Conservation (phyloP, 1,140 invertebrate species). For the Potamilus streckersoni region DNA sequence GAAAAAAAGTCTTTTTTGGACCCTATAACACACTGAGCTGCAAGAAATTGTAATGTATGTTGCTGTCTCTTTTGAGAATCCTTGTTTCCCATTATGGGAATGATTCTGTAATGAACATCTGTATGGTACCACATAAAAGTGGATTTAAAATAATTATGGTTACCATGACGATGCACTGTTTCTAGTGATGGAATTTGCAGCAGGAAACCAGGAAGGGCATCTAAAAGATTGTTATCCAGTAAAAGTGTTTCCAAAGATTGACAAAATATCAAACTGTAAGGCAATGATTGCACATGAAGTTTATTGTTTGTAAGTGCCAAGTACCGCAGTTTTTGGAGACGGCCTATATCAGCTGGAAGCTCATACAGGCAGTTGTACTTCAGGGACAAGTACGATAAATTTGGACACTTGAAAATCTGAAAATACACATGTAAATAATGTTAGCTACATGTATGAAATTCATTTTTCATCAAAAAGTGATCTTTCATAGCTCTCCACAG, state of each 20-base stretch:
- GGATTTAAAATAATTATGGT: slow-evolving; percentile 72
- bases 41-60: slow-evolving; percentile 62
- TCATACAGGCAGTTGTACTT: slow-evolving; percentile 69
- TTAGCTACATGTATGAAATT: neutral
- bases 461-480: no score
- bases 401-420: slow-evolving; percentile 70
- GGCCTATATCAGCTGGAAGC: slow-evolving; percentile 69
- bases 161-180: slow-evolving; percentile 71
- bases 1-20: slow-evolving; percentile 67
- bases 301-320: slow-evolving; percentile 71
- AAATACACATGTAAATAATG: slow-evolving; percentile 15
- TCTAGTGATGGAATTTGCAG: slow-evolving; percentile 66
- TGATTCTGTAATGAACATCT: slow-evolving; percentile 69
- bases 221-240: slow-evolving; percentile 70
- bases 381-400: slow-evolving; percentile 67
- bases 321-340: slow-evolving; percentile 67
- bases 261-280: slow-evolving; percentile 70
- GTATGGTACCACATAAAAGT: slow-evolving; percentile 73
- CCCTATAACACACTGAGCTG: slow-evolving; percentile 67
- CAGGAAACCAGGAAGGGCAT: slow-evolving; percentile 71
- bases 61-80: slow-evolving; percentile 36
- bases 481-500: no score
- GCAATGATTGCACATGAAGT: slow-evolving; percentile 70
- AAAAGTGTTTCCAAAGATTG: slow-evolving; percentile 62
- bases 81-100: slow-evolving; percentile 45